Base-by-base conservation (phyloP, 1,140 invertebrate genomes). In the Dendroctonus valens region DNA sequence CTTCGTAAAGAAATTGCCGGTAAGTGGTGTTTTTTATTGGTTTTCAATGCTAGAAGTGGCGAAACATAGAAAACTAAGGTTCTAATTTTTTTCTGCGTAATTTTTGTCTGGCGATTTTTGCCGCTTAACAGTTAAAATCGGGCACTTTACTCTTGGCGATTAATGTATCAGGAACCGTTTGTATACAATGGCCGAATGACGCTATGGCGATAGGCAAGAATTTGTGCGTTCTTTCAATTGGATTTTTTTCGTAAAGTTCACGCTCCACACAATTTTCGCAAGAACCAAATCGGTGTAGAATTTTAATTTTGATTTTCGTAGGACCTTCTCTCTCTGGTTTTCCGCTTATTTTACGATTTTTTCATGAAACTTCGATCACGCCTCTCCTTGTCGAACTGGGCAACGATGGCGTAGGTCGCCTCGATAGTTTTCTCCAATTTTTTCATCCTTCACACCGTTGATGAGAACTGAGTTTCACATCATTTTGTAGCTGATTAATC, bases 1-100 rank as follows among this genome's bases (percentile, higher is more conserved):
- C 82, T 88, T 71, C 85, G 85, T 72, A 86, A 87, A 77, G 85
- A 87, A 81, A 87, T 88, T 77, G 83, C 85, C 83, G 86, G 86
- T 88, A 83, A 86, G 80, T 83, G 39, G 5, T 78, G 78, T 77
- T 76, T 74, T 77, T 73, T 74, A 74, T 74, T 69, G 11, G 72
- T 66, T 72, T 73, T 67, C 38, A 37, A 41, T 59, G 57, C 11
- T 52, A 42, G 46, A 50, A 26, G 9, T 42, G 55, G 14, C 61
- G 38, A 72, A 69, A 75, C 44, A 46, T 5, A 55, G 52, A 70
- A 71, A 79, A 77, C 59, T 68, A 60, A 51, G 26, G 42, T 75
- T 42, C 39, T 68, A 72, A 71, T 72, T 74, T 75, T 74, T 76
- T 76, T 77, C 61, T 61, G 53, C 11, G 65, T 46, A 73, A 50